Evolutionary conservation across 2,888 invertebrate species (phyloP), one percentile per base, ranked within the genome.

Genomic region (Cistogaster globosa): DNA sequence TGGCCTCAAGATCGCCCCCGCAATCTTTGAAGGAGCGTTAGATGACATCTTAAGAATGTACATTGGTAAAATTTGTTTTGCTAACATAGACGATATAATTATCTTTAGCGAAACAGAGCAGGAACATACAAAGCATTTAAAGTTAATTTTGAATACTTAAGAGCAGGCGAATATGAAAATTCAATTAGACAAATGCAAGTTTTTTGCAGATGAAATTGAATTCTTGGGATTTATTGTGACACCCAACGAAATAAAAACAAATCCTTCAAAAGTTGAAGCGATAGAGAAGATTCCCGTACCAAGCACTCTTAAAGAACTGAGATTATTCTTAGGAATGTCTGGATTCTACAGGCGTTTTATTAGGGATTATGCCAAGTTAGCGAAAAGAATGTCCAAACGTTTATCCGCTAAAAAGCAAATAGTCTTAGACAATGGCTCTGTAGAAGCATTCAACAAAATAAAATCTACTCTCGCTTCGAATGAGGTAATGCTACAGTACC

Each of bases 281-380:
- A 65, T 48, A 22, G 55, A 36, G 16, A 67, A 57, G 18, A 53
- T 76, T 16, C 48, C 57, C 8, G n/a, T 16, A 22, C 76, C 76
- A 14, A 38, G 20, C 75, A 87, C 86, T 8, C 18, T 87, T 1
- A 84, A 80, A 38, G 86, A 86, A 57, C 72, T 87, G 0, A 57
- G 85, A 69, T 85, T 80, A 4, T 86, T 87, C 45, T 63, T 87
- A 11, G 87, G 86, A 16, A 48, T 83, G 14, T 83, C 76, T 51
- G 76, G 80, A 0, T 74, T 65, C 16, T 80, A 80, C 57, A 55
- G 53, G 4, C 53, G 45, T 6, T 72, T 63, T 42, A 69, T 79
- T 38, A 62, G 53, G 26, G 71, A 79, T 18, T 82, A 82, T 42
- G 68, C 78, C 2, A 69, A 78, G 32, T 9, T 71, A 12, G 79